Evolutionary conservation across 2,797 vertebrate species (phyloP).

Genomic region (Gouania willdenowi): DNA sequence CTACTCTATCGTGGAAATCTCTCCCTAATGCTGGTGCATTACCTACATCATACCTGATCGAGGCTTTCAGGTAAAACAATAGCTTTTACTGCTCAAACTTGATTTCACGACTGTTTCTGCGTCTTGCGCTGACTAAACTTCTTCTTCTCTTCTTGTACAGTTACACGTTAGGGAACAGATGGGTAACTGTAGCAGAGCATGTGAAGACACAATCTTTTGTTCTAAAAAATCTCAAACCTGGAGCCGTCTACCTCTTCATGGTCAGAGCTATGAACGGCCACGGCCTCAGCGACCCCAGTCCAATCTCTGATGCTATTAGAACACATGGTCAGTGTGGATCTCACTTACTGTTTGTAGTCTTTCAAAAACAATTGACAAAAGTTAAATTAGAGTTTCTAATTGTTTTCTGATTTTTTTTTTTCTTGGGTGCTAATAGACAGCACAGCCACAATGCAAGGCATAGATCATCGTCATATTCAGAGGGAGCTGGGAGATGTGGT

Average conservation of each 20-base stretch:
- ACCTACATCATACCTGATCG: slow-evolving; percentile 89
- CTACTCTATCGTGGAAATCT: slow-evolving; percentile 88
- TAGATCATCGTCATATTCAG: slow-evolving; percentile 95
- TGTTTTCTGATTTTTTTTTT: background rate
- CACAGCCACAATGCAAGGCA: slow-evolving; percentile 88
- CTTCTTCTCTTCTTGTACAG: too few species aligned
- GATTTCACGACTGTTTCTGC: too few species aligned
- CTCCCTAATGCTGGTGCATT: slow-evolving; percentile 81
- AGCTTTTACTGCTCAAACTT: too few species aligned
- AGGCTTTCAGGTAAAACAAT: slow-evolving; percentile 88
- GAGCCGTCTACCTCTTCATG: slow-evolving; percentile 93
- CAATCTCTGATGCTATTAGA: slow-evolving; percentile 92
- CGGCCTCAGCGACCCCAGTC: slow-evolving; percentile 95
- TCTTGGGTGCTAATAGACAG: slow-evolving; percentile 75
- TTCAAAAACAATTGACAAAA: background rate
- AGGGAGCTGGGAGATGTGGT: slow-evolving; percentile 90
- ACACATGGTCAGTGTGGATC: slow-evolving; percentile 82
- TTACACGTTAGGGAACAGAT: slow-evolving; percentile 90
- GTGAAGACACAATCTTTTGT: slow-evolving; percentile 87
- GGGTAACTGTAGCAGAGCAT: slow-evolving; percentile 92
- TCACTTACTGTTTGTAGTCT: background rate
- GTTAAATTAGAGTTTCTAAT: too few species aligned
- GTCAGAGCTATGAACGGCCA: slow-evolving; percentile 91
- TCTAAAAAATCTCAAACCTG: slow-evolving; percentile 88
- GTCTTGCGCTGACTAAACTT: too few species aligned